These are phyloP conservation scores for Valencia hispanica DNA, from an alignment of 2,797 vertebrate genomes.

Conservation along the genomic window DNA sequence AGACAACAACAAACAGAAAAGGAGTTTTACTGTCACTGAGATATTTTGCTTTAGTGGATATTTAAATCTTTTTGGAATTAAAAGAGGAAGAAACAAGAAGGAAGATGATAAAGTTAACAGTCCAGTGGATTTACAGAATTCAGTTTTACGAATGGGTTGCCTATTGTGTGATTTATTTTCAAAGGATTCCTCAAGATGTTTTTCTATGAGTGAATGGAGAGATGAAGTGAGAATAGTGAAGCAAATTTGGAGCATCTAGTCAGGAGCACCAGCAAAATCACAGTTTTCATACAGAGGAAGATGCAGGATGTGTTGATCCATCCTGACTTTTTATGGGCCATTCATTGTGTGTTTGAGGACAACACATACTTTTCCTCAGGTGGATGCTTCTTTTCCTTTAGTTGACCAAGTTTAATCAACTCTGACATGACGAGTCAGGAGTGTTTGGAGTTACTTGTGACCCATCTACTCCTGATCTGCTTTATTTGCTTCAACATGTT, in stretches of 20 bases:
- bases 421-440: background rate
- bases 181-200: background rate
- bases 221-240: conserved; percentile 5
- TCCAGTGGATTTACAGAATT: conserved; percentile 24
- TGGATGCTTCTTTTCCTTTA: background rate
- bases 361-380: background rate
- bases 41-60: conserved; percentile 19
- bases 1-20: background rate
- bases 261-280: conserved; percentile 12
- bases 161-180: background rate
- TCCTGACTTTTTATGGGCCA: background rate
- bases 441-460: background rate
- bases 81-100: conserved; percentile 11
- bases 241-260: conserved; percentile 6
- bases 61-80: conserved; percentile 4
- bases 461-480: background rate
- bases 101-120: conserved; percentile 9
- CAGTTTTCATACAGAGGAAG: conserved; percentile 6
- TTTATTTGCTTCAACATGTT: conserved; percentile 32
- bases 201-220: background rate
- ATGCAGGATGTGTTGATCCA: conserved; percentile 1
- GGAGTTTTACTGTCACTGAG: background rate
- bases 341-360: background rate
- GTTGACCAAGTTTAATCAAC: conserved; percentile 1
- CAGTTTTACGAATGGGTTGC: conserved; percentile 1